These are phyloP conservation scores for Rhodinocichla rosea DNA, from an alignment of 2,113 vertebrate genomes.

Conservation along the genomic window DNA sequence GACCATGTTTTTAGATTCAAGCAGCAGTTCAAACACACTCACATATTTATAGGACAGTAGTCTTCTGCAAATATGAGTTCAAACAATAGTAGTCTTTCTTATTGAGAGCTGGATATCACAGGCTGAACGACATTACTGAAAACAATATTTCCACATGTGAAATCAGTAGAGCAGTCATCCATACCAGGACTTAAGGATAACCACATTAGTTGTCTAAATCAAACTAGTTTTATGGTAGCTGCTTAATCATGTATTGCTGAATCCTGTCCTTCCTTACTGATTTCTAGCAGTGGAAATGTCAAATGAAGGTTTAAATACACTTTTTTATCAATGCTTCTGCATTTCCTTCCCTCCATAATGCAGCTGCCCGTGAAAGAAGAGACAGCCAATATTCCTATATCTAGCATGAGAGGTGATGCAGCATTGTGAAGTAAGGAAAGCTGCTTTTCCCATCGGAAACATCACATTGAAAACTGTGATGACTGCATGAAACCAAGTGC, in stretches of 20 bases:
- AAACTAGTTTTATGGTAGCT: background rate
- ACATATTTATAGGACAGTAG: fast-evolving
- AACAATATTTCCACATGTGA: background rate
- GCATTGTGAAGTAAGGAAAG: background rate
- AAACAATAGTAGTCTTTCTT: background rate
- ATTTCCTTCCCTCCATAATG: background rate
- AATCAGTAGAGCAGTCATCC: background rate
- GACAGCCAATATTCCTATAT: background rate
- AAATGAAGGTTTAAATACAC: background rate
- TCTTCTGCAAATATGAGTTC: background rate
- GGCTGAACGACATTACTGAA: background rate
- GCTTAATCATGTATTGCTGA: background rate
- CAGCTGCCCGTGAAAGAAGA: background rate
- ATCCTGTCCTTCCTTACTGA: background rate
- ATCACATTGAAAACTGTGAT: background rate
- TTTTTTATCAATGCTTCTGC: background rate
- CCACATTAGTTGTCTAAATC: background rate
- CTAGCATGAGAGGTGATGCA: background rate
- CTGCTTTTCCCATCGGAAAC: background rate
- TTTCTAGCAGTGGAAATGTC: background rate
- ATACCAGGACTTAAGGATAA: background rate
- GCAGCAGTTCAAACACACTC: background rate
- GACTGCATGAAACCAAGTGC: background rate
- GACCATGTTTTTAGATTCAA: background rate
- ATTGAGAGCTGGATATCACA: background rate